Evolutionary conservation across 1,140 invertebrate species (phyloP), one percentile per base, ranked within the genome.

Genomic region (Drosophila nigrodunni): DNA sequence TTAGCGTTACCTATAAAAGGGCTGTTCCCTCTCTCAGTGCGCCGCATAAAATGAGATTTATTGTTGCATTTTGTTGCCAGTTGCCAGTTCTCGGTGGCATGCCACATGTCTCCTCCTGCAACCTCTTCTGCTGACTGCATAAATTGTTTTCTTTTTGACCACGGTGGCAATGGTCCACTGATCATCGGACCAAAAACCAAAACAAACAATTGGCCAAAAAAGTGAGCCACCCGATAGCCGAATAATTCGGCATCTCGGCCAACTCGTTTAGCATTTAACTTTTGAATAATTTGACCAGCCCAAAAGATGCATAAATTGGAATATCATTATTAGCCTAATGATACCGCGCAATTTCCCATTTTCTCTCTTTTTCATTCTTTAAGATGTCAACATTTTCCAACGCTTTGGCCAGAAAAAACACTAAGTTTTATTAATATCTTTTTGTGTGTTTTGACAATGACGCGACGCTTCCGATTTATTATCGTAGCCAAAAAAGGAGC

Each of bases 1-100:
- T 91, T 91, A 91, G 89, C 85, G 89, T 89, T 91, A 91, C 85
- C 89, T 91, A 91, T 91, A 91, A 91, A 91, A 91, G 89, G 89
- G 89, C 83, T 71, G 74, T 66, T 76, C 61, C 69, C 64, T 67
- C 62, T 81, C 59, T 21, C 34, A 35, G 37, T 61, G 81, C 60
- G 64, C 79, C 81, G 88, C 83, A 91, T 85, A 82, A 88, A 91
- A 91, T 91, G 88, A 90, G 88, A 91, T 91, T 90, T 91, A 91
- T 91, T 91, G 83, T 91, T 91, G 88, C 88, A 80, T 83, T 91
- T 85, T 74, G 54, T 49, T 83, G 77, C 62, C 57, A 43, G 60
- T 61, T 60, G 21, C 50, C 10, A 41, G 47, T 15, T 50, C 21
- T 15, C 11, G 10, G 25, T 30, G 21, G 50, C 50, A 52, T 76